Conservation (phyloP, 2,797 vertebrate genomes). For the Nyctalus aviator region DNA sequence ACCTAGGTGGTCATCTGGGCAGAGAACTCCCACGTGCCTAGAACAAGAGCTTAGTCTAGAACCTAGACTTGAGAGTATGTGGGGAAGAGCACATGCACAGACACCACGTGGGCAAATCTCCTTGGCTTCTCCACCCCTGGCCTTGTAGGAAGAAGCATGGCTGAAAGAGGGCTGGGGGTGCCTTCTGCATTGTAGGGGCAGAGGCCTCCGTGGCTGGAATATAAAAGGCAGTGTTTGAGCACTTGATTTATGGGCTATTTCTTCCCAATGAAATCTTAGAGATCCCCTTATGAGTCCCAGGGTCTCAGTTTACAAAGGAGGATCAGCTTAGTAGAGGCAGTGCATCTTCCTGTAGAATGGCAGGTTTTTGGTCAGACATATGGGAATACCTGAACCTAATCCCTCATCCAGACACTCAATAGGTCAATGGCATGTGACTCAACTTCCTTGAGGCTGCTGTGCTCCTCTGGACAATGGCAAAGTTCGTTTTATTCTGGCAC, state of each 20-base stretch:
- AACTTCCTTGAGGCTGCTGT: neutral
- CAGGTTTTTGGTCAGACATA: neutral
- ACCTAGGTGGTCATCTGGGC: no score
- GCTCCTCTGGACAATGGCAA: neutral
- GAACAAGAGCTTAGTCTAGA: neutral
- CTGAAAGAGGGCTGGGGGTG: neutral
- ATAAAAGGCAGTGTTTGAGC: neutral
- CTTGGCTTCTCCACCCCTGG: neutral
- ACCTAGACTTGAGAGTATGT: neutral
- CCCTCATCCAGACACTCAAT: neutral
- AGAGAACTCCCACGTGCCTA: neutral
- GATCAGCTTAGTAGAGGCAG: neutral
- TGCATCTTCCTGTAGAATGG: neutral
- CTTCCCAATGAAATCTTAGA: neutral
- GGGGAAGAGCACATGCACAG: rapidly evolving
- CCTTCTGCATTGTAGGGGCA: neutral
- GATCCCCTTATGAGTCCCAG: neutral
- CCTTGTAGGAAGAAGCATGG: rapidly evolving
- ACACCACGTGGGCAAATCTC: neutral
- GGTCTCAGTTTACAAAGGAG: neutral
- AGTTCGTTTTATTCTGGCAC: neutral
- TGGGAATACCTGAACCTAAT: neutral
- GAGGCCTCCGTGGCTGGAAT: neutral
- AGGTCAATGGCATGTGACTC: neutral
- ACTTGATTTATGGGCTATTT: neutral